Evolutionary conservation across 2,113 vertebrate genomes (phyloP), one percentile per base, ranked within the genome.

Genomic region (Columba livia): DNA sequence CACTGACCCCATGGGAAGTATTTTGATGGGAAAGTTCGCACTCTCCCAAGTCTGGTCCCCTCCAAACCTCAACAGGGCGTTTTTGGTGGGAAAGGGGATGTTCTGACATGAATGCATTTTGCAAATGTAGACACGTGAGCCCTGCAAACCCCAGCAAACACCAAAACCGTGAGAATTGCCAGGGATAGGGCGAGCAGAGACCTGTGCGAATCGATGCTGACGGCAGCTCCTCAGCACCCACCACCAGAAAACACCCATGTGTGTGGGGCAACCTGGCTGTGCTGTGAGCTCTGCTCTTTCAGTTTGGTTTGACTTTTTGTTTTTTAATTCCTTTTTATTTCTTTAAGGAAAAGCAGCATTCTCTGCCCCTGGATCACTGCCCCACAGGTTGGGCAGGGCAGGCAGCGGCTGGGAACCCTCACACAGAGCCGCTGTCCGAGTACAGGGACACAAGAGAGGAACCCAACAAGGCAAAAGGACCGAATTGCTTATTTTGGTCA

Each of bases 21-120:
- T 34, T 40, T 10, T 12, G 24, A 3, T 73, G 47, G 56, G 28
- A 25, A 93, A 72, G 28, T 58, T 57, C 10, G 1, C 5, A 25
- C 1, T 58, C 3, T 62, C 36, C 40, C n/a, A 20, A 14, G 15
- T 9, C 85, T 60, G 34, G 36, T n/a, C 15, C n/a, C 40, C 61
- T 61, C 20, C 83, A 83, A 48, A n/a, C 11, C 44, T 70, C 60
- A 42, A 7, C 48, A 34, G 32, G 12, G 6, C 4, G 1, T 6
- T 34, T 60, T 26, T 21, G 31, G 9, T 9, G 4, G 2, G 79
- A 26, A 57, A 53, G 15, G 34, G 16, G 42, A 32, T 61, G 79
- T n/a, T 86, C 75, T 42, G 57, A 44, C 34, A 3, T 0, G 7
- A 57, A 16, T 0, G 6, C 0, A 2, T 10, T 84, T 26, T 40